Evolutionary conservation across 2,797 vertebrate species (phyloP).

Genomic region (Thamnophis elegans): DNA sequence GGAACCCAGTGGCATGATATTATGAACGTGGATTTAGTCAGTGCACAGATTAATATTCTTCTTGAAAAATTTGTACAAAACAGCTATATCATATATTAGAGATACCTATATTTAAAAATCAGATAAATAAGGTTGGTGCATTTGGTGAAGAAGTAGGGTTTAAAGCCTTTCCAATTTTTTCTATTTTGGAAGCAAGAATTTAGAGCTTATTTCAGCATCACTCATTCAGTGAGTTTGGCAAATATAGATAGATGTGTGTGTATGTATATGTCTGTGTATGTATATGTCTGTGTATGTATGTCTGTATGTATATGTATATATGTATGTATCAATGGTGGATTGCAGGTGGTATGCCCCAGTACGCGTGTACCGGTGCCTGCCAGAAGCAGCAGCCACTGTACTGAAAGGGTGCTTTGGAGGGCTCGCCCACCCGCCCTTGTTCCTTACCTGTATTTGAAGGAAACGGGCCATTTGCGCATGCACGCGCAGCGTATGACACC

Average conservation of each 20-base stretch:
- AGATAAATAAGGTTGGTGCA: background rate
- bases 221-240: background rate
- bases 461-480: no score
- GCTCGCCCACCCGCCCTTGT: no score
- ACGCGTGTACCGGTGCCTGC: no score
- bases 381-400: no score
- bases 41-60: background rate
- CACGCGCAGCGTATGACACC: no score
- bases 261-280: background rate
- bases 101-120: background rate
- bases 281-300: rapidly evolving
- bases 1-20: background rate
- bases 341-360: no score
- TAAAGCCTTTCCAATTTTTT: background rate
- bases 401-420: no score
- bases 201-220: background rate
- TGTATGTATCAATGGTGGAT: no score
- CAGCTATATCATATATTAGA: background rate
- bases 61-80: background rate
- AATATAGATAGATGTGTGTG: background rate
- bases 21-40: background rate
- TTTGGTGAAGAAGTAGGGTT: background rate
- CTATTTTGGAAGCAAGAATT: background rate
- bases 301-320: no score
- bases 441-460: no score